A percentile compares a stretch with the other conserved stretches of the same genome.
Evolutionary conservation across 2,797 vertebrate species (phyloP).

Genomic region (Malacoctenus gilli): DNA sequence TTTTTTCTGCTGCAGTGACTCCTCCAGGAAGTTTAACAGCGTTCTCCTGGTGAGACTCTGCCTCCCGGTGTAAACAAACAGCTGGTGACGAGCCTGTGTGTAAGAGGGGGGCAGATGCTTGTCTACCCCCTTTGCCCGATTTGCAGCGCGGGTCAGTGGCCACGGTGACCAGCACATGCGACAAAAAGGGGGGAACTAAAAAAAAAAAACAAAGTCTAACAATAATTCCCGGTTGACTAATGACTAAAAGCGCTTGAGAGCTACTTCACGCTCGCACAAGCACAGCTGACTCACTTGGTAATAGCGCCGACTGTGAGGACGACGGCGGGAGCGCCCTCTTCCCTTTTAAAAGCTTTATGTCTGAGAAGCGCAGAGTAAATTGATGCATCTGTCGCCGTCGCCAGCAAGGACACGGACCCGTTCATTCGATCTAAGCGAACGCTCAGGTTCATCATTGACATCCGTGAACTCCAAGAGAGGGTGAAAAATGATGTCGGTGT

Average conservation of each 20-base stretch:
- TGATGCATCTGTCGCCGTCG: background rate
- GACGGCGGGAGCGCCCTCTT: background rate
- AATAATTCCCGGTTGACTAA: background rate
- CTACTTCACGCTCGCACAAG: background rate
- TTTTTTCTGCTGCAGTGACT: slow-evolving; percentile 14
- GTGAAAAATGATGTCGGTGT: background rate
- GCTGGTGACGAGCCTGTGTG: slow-evolving; percentile 23
- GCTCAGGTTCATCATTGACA: no score
- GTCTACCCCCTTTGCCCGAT: background rate
- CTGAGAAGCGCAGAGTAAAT: background rate
- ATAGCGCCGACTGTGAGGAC: background rate
- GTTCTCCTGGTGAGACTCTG: slow-evolving; percentile 2
- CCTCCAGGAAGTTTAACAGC: slow-evolving; percentile 22
- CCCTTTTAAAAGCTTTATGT: background rate
- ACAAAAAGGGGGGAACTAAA: no score
- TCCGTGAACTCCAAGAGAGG: background rate
- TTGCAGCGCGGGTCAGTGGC: slow-evolving; percentile 22
- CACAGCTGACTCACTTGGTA: background rate
- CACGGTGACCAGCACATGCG: slow-evolving; percentile 7
- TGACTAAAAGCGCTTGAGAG: background rate
- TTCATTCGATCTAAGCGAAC: no score
- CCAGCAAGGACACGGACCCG: no score
- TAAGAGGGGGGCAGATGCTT: slow-evolving; percentile 24
- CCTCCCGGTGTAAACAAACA: slow-evolving; percentile 33
- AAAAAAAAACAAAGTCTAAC: no score